These are phyloP conservation scores for Hymenopus coronatus DNA, from an alignment of 2,888 invertebrate genomes.

Conservation along the genomic window DNA sequence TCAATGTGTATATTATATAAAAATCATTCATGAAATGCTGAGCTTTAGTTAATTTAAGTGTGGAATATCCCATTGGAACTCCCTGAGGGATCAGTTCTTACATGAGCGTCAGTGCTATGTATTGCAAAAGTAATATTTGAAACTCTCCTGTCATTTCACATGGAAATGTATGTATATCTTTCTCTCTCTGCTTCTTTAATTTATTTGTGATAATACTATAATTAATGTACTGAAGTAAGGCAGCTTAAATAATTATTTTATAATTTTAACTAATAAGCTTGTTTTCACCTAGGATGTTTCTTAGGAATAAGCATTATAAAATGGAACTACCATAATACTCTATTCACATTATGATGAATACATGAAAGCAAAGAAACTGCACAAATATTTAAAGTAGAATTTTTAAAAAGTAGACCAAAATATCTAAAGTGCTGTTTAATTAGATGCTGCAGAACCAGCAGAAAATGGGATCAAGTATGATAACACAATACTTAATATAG, in stretches of 20 bases:
- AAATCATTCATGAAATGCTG: no score
- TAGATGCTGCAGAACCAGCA: not conserved
- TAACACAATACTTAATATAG: not conserved
- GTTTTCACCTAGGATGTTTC: not conserved
- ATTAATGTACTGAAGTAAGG: no score
- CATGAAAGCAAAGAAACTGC: not conserved
- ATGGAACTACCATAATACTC: not conserved
- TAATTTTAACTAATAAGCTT: not conserved
- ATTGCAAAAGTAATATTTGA: no score
- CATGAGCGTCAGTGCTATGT: no score
- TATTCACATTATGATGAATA: not conserved
- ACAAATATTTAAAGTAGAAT: not conserved
- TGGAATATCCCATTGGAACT: no score
- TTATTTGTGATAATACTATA: not conserved
- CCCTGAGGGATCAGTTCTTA: no score
- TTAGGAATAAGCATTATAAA: not conserved
- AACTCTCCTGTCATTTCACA: not conserved
- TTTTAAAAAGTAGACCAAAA: not conserved
- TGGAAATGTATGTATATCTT: not conserved
- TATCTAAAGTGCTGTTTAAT: not conserved
- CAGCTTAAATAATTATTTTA: no score
- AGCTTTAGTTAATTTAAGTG: no score
- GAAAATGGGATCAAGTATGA: not conserved
- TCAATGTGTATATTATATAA: no score
- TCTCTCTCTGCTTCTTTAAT: not conserved